Evolutionary conservation across 64 coral and sea anemone genomes (phyloP), one percentile per base, ranked within the genome.

Genomic region (Exaiptasia diaphana): DNA sequence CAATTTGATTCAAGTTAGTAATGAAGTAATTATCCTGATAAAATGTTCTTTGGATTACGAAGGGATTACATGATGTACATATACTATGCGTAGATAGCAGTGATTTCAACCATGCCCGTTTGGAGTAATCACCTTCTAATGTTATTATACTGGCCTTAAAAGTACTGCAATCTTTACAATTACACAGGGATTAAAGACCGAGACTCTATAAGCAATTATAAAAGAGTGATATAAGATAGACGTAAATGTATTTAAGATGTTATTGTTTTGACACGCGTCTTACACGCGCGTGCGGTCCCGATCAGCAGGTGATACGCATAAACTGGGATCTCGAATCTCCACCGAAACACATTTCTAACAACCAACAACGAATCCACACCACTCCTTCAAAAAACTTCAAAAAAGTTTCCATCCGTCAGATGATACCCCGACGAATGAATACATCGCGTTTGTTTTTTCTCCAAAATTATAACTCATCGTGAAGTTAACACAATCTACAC

Each of bases 251-350:
- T 82, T 87, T 76, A 87, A 75, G 58, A 57, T 81, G 77, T 67
- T 87, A 87, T 93, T 83, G 86, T 93, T 25, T 4, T 48, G 90
- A 75, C 90, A 93, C 90, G 90, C 90, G 90, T 64, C 69, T 46
- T 56, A 41, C 90, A 93, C 90, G 90, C 90, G 90, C 38, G n/a
- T n/a, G n/a, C 38, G 61, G 31, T 5, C 1, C 61, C 76, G 31
- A 71, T 22, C 88, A 70, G 77, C 90, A 93, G 90, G 90, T 93
- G 90, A 83, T 70, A 57, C 18, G 18, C 30, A 32, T 34, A 74
- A 23, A 3, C 4, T 37, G 18, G n/a, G 37, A 25, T 9, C 12
- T 53, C 37, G 17, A 35, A 41, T 38, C 54, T 49, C 6, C 5
- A 11, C 50, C 56, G n/a, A 44, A 61, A 55, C 11, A 55, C 23